A percentile compares a stretch with the other conserved stretches of the same genome.
Evolutionary conservation across 2,888 invertebrate species (phyloP).

Genomic region (Itoplectis maculator): DNA sequence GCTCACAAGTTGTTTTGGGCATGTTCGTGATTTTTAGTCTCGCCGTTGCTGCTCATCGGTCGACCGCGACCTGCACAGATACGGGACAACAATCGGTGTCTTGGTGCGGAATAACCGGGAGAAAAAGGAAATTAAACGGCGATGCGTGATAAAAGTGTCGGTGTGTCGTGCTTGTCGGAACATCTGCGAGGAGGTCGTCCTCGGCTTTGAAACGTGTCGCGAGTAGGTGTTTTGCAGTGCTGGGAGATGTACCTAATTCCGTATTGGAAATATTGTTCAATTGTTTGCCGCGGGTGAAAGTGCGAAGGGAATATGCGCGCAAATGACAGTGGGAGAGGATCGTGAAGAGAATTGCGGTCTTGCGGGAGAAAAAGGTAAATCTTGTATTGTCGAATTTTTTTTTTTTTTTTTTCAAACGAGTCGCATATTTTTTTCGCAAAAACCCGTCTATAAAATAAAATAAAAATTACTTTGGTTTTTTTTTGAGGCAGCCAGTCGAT

Average conservation of each 20-base stretch:
- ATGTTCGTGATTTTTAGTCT: slow-evolving; percentile 30
- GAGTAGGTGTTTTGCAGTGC: background rate
- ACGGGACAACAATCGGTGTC: slow-evolving; percentile 1
- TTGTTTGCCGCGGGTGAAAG: background rate
- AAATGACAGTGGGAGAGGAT: slow-evolving; percentile 15
- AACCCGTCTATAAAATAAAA: too few species aligned
- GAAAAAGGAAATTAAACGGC: slow-evolving; percentile 16
- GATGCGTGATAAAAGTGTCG: background rate
- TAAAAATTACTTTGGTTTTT: too few species aligned
- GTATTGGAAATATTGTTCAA: slow-evolving; percentile 3
- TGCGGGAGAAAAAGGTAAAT: slow-evolving; percentile 58
- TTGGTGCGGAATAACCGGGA: background rate
- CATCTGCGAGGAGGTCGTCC: slow-evolving; percentile 27
- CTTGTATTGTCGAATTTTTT: background rate
- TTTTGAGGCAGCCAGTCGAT: too few species aligned
- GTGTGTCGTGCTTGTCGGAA: slow-evolving; percentile 8
- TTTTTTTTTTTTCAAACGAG: background rate
- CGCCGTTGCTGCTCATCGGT: background rate
- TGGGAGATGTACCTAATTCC: slow-evolving; percentile 10
- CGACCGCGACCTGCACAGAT: slow-evolving; percentile 3
- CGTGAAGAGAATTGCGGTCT: slow-evolving; percentile 52
- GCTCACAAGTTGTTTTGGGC: slow-evolving; percentile 26
- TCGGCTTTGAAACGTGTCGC: background rate
- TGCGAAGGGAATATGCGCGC: slow-evolving; percentile 47
- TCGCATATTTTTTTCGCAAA: too few species aligned